Conservation (phyloP, 2,113 vertebrate genomes). For the Laticauda laticaudata region DNA sequence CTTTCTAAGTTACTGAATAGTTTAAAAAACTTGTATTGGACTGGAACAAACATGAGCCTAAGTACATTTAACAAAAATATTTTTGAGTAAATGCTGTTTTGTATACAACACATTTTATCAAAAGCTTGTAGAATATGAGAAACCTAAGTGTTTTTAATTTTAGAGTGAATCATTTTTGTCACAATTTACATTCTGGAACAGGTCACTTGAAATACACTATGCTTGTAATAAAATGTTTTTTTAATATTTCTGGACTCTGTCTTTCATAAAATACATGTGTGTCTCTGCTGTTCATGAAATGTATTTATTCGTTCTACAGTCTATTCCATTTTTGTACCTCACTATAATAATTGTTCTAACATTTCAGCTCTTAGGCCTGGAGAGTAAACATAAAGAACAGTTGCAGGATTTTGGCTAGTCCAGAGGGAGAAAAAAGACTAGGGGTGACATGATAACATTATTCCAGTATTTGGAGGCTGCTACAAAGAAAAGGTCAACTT, state of each 20-base stretch:
- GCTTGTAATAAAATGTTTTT: conserved; percentile 15
- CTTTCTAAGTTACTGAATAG: background rate
- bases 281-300: background rate
- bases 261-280: background rate
- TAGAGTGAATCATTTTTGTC: background rate
- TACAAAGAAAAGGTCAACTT: background rate
- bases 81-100: background rate
- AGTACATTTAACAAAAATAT: background rate
- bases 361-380: background rate
- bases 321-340: background rate
- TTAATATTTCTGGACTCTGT: background rate
- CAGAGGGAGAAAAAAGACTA: background rate
- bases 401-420: background rate
- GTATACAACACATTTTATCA: background rate
- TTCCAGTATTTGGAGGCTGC: background rate
- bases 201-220: background rate
- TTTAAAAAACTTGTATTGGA: background rate
- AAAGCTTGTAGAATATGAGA: background rate
- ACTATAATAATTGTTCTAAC: background rate
- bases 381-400: background rate
- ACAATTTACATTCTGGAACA: background rate
- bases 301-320: background rate
- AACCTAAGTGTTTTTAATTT: background rate
- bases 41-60: background rate
- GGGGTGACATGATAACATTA: background rate